Evolutionary conservation across 2,888 invertebrate species (phyloP).

Genomic region (Creontiades dilutus): DNA sequence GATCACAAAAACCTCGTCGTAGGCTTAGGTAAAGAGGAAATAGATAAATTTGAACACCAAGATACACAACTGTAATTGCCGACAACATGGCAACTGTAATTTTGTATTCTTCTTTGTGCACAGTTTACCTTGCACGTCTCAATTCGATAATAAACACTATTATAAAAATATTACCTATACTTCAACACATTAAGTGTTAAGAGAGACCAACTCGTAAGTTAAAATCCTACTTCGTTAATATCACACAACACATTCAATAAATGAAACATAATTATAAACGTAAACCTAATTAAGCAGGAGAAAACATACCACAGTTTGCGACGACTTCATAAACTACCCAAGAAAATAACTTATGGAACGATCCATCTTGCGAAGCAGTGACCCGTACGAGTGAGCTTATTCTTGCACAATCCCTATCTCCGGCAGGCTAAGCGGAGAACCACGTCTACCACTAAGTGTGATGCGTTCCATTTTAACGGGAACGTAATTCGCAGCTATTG

Average conservation of each 20-base stretch:
- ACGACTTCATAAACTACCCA: background rate
- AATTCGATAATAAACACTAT: background rate
- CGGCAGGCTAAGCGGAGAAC: background rate
- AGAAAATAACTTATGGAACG: background rate
- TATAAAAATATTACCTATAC: slow-evolving; percentile 18
- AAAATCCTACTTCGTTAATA: slow-evolving; percentile 24
- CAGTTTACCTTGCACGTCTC: background rate
- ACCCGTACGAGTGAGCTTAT: background rate
- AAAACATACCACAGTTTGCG: slow-evolving; percentile 21
- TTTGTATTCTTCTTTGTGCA: slow-evolving; percentile 2
- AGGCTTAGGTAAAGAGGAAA: no score
- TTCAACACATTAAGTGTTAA: background rate
- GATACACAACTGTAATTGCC: background rate
- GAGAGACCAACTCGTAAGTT: slow-evolving; percentile 16
- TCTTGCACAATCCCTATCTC: no score
- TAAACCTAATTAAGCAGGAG: slow-evolving; percentile 8
- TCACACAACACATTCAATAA: slow-evolving; percentile 17
- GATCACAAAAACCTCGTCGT: no score
- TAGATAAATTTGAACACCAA: background rate
- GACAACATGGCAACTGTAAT: background rate
- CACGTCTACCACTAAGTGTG: background rate
- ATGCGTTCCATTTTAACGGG: background rate
- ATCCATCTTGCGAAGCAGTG: background rate
- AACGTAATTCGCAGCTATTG: background rate
- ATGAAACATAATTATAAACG: background rate